Conservation (phyloP, 2,888 invertebrate species). For the Synergus japonicus region DNA sequence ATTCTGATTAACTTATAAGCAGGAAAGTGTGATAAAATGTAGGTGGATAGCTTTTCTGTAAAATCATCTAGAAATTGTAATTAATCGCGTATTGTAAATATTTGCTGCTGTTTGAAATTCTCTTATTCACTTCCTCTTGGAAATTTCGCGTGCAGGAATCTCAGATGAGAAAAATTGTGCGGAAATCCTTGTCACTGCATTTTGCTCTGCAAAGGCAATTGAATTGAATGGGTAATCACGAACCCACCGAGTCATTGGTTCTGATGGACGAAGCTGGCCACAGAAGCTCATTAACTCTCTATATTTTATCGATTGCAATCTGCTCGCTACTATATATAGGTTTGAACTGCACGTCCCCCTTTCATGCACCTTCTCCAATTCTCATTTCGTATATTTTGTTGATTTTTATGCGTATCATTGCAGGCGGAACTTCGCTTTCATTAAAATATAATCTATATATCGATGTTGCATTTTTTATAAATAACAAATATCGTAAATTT, state of each 20-base stretch:
- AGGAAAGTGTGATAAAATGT: background rate
- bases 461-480: too few relatives aligned
- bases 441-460: too few relatives aligned
- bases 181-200: constrained; percentile 14
- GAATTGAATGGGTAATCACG: constrained; percentile 54
- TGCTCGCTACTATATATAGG: constrained; percentile 42
- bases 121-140: background rate
- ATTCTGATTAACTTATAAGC: background rate
- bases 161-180: constrained; percentile 24
- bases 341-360: constrained; percentile 45
- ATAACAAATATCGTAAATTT: too few relatives aligned
- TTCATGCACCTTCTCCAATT: constrained; percentile 47
- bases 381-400: constrained; percentile 43
- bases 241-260: constrained; percentile 45
- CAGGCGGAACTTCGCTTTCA: background rate
- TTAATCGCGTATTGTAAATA: constrained; percentile 12
- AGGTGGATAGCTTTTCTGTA: too few relatives aligned
- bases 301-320: constrained; percentile 57
- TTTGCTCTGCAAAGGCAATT: constrained; percentile 45
- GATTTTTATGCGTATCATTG: background rate
- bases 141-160: background rate
- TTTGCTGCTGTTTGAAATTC: constrained; percentile 3
- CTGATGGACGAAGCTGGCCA: constrained; percentile 47
- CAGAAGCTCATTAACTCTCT: constrained; percentile 57
- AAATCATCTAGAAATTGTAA: too few relatives aligned